phyloP scores from a whole-genome alignment of 2,113 vertebrate species.

The Erythrocercus mccallii region DNA sequence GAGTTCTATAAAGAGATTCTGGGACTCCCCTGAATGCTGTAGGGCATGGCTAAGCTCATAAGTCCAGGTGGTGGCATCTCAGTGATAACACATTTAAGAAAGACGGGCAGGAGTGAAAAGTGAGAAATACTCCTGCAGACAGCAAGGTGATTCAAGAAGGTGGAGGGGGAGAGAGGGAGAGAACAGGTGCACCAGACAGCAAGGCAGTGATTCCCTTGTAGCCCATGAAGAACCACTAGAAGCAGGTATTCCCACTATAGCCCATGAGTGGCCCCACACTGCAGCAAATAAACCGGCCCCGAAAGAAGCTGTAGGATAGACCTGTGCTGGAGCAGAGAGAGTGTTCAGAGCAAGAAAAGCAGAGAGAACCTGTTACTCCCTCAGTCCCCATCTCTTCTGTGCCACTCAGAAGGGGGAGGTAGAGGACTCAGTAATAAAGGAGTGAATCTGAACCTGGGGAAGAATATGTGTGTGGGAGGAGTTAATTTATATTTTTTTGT shows the following conservation, averaged over 20 bases:
- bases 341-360: neutral
- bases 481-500: neutral
- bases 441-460: neutral
- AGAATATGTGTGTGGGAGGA: neutral
- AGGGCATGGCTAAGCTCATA: neutral
- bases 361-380: neutral
- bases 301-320: neutral
- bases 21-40: rapidly evolving
- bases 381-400: rapidly evolving
- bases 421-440: neutral
- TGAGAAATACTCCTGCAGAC: neutral
- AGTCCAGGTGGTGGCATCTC: too few species aligned
- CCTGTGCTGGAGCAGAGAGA: neutral
- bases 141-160: neutral
- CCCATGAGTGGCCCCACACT: rapidly evolving
- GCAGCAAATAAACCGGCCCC: neutral
- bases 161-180: rapidly evolving
- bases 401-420: rapidly evolving
- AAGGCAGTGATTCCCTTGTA: neutral
- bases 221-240: neutral
- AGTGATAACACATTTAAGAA: neutral
- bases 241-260: neutral
- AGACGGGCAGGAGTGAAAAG: neutral
- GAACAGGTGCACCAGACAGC: neutral
- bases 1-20: neutral